Percentiles rank a stretch among this genome's conserved stretches.
phyloP scores from a whole-genome alignment of 2,888 invertebrate genomes.

The Prosopocoilus inquinatus region DNA sequence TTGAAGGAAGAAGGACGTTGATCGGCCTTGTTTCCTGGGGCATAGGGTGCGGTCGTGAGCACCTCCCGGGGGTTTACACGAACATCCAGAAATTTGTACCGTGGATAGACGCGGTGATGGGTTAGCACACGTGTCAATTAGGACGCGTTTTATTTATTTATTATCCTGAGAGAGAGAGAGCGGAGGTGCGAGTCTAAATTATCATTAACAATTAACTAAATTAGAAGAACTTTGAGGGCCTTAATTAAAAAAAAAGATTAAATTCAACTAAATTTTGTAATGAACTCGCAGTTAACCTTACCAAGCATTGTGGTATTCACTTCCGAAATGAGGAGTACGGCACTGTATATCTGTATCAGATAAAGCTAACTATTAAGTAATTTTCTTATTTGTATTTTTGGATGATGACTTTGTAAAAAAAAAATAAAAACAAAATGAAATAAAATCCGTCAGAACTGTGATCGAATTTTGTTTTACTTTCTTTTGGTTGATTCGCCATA shows the following conservation, averaged over 20 bases:
- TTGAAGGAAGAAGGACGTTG: slow-evolving; percentile 82
- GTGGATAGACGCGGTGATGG: slow-evolving; percentile 85
- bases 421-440: slow-evolving; percentile 3
- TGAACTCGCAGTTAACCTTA: too few species aligned
- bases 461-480: too few species aligned
- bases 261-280: too few species aligned
- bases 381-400: slow-evolving; percentile 12
- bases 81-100: slow-evolving; percentile 91
- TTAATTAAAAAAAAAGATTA: too few species aligned
- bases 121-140: slow-evolving; percentile 39
- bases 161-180: background rate
- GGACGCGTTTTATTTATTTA: slow-evolving; percentile 2
- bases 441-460: slow-evolving; percentile 6
- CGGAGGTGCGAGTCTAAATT: background rate
- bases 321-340: slow-evolving; percentile 5
- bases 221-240: too few species aligned
- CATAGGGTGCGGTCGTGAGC: slow-evolving; percentile 86
- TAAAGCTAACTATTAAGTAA: slow-evolving; percentile 7
- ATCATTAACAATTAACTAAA: background rate
- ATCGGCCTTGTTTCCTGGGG: slow-evolving; percentile 91
- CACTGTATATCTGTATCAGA: slow-evolving; percentile 22
- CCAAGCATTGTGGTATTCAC: too few species aligned
- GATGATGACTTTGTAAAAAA: slow-evolving; percentile 4
- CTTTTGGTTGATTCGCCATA: too few species aligned
- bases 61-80: slow-evolving; percentile 87